Evolutionary conservation across 2,797 vertebrate species (phyloP).

Genomic region (Eremophila alpestris): DNA sequence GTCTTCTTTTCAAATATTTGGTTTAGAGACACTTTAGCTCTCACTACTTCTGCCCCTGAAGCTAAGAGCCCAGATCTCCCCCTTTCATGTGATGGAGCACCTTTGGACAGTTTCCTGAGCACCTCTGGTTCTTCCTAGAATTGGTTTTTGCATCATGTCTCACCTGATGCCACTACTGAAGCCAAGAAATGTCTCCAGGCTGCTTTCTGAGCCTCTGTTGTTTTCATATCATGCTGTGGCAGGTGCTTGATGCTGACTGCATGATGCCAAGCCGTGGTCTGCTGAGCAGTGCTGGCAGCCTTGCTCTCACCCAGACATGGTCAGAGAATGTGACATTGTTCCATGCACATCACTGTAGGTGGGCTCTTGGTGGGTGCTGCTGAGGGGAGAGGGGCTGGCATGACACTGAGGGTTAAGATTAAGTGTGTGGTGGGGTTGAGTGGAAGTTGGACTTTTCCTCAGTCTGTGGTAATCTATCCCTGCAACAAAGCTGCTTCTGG

Average conservation of each 20-base stretch:
- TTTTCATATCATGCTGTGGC: background rate
- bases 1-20: background rate
- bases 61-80: background rate
- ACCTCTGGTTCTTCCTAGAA: background rate
- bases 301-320: fast-evolving
- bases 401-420: background rate
- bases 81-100: background rate
- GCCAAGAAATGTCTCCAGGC: background rate
- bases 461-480: background rate
- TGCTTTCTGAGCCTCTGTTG: background rate
- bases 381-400: background rate
- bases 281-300: background rate
- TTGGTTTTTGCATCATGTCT: background rate
- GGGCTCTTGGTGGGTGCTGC: background rate
- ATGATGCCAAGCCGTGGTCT: background rate
- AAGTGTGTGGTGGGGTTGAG: background rate
- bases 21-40: background rate
- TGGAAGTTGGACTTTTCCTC: background rate
- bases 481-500: background rate
- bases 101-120: background rate
- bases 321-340: fast-evolving
- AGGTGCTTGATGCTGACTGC: background rate
- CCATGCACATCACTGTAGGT: fast-evolving
- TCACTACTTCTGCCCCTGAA: background rate
- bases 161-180: background rate